These are phyloP conservation scores for Acropora tenuis DNA, from an alignment of 64 coral and sea anemone species.

Conservation along the genomic window DNA sequence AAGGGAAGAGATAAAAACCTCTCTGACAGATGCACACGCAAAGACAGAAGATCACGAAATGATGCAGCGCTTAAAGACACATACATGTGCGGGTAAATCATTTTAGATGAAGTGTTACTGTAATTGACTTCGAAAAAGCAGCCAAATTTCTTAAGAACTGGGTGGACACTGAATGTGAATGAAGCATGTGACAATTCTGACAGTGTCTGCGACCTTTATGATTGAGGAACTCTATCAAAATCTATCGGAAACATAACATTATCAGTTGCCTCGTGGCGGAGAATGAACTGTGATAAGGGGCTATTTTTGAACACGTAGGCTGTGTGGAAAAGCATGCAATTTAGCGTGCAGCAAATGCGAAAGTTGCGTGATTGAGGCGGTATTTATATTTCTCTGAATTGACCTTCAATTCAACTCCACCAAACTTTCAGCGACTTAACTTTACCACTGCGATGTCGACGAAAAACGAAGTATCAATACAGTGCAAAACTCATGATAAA, in stretches of 20 bases:
- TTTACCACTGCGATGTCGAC: neutral
- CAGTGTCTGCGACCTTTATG: neutral
- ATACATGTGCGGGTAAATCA: neutral
- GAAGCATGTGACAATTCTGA: neutral
- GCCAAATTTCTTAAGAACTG: neutral
- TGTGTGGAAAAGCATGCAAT: neutral
- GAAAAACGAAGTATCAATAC: neutral
- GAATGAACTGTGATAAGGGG: neutral
- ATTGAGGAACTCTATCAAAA: no score
- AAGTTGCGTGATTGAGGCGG: neutral
- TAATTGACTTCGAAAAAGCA: neutral
- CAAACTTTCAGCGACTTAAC: neutral
- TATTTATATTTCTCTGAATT: neutral
- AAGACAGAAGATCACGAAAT: neutral
- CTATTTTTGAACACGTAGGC: constrained; percentile 2
- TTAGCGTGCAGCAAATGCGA: neutral
- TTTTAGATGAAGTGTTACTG: neutral
- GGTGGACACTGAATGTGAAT: neutral
- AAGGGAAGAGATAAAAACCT: neutral
- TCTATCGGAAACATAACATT: neutral
- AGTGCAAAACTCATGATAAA: constrained; percentile 4
- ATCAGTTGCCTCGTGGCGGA: neutral
- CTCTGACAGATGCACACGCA: neutral
- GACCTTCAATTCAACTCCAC: neutral
- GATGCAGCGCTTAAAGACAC: neutral